Evolutionary conservation across 2,113 vertebrate genomes (phyloP).

Genomic region (Speoplatyrhinus poulsoni): DNA sequence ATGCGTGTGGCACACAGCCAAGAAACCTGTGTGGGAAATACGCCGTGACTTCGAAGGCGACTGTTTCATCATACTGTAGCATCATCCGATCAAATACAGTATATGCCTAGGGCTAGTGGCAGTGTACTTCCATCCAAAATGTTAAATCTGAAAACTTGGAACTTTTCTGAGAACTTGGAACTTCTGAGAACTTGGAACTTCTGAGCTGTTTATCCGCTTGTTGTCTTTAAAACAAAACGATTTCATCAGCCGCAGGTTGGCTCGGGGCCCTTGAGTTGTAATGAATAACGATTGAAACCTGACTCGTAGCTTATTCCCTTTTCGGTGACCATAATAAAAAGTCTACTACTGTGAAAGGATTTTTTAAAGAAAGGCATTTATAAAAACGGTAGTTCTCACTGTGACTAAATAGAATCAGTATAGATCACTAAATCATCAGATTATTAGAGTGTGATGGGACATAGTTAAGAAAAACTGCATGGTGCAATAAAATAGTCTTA

Average conservation of each 20-base stretch:
- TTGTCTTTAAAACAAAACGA: not conserved
- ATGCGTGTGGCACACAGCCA: not conserved
- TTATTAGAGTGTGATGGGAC: no score
- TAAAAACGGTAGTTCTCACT: not conserved
- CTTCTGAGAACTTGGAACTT: no score
- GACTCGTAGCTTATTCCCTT: not conserved
- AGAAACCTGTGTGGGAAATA: not conserved
- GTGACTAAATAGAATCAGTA: no score
- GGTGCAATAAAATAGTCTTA: no score
- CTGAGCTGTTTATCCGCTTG: not conserved
- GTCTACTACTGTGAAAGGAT: conserved; percentile 15
- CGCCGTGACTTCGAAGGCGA: no score
- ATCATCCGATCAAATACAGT: not conserved
- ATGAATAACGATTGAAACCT: not conserved
- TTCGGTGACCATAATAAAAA: not conserved
- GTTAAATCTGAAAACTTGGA: not conserved
- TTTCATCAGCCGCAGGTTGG: not conserved
- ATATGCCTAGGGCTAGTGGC: not conserved
- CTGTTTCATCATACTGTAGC: not conserved
- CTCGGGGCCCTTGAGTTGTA: not conserved
- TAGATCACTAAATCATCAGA: no score
- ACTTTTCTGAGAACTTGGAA: no score
- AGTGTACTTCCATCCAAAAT: no score
- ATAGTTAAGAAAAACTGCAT: no score
- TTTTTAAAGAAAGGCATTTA: conserved; percentile 3